Conservation (phyloP, 1,140 invertebrate genomes). For the Caenorhabditis latens region DNA sequence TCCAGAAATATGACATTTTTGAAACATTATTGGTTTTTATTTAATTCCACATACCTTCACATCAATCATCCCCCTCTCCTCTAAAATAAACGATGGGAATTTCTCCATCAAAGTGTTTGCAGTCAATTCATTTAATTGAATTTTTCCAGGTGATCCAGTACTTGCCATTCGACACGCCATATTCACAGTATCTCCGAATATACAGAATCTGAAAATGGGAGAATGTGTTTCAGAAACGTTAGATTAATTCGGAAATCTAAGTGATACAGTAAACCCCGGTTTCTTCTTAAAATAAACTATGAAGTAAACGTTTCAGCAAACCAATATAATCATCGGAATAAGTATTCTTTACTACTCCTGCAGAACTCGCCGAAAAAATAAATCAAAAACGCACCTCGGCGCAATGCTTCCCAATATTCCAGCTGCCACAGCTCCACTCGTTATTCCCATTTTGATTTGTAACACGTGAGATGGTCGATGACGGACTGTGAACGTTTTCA, state of each 20-base stretch:
- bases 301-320: too few relatives aligned
- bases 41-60: slow-evolving; percentile 25
- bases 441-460: slow-evolving; percentile 60
- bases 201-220: slow-evolving; percentile 55
- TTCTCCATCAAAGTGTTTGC: slow-evolving; percentile 26
- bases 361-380: background rate
- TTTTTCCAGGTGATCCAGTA: slow-evolving; percentile 46
- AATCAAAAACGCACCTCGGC: slow-evolving; percentile 7
- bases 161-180: slow-evolving; percentile 60
- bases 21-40: too few relatives aligned
- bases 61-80: slow-evolving; percentile 61
- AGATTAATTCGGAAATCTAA: too few relatives aligned
- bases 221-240: background rate
- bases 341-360: too few relatives aligned
- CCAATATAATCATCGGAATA: too few relatives aligned
- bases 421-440: slow-evolving; percentile 58
- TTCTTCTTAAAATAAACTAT: too few relatives aligned
- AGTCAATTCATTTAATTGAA: slow-evolving; percentile 59
- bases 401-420: slow-evolving; percentile 60
- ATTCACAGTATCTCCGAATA: slow-evolving; percentile 64
- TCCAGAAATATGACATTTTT: too few relatives aligned
- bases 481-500: slow-evolving; percentile 55
- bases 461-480: slow-evolving; percentile 46
- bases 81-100: slow-evolving; percentile 46
- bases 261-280: too few relatives aligned